Base-by-base conservation (phyloP, 2,113 vertebrate genomes). In the Tor tambroides region DNA sequence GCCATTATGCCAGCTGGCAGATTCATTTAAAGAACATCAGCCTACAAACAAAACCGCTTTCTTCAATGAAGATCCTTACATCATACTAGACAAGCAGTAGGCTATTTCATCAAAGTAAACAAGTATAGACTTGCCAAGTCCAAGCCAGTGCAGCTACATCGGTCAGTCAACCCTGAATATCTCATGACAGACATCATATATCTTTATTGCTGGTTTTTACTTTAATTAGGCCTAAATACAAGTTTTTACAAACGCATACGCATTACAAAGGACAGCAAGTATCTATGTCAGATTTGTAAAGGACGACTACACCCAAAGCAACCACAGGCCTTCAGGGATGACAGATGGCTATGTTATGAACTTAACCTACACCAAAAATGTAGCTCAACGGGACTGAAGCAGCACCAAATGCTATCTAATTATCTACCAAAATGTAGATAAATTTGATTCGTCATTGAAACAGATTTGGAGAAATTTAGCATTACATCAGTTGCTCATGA, bases 221-320 rank as follows among this genome's bases (percentile, higher is more conserved):
- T 21, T n/a, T 49, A 14, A 59, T 59, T 59, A 59, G 2, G 30
- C 30, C 54, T 26, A 80, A 80, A 54, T 43, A 46, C 32, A 5
- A 15, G 54, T 38, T 14, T 56, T 23, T 21, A 79, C 49, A 56
- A 56, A 65, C 61, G 6, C 4, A 26, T 28, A 56, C 6, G 4
- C 9, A 35, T 6, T 32, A 12, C 10, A 1, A n/a, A 26, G 9
- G 43, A 10, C 35, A 14, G 35, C 10, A 41, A 43, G 23, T 0
- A 14, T 11, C 23, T 23, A 51, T 3, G 43, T 46, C 2, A 46
- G 43, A 43, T 43, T 9, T 28, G 21, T 35, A 41, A 63, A 38
- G 1, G 15, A 43, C 1, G 38, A 65, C 79, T 17, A 65, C 79
- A 81, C 79, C 78, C 79, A 81, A 17, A 80, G 56, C 79, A 81